A percentile compares a stretch with the other conserved stretches of the same genome.
Conservation (phyloP, 2,888 invertebrate genomes). For the Agrochola lota region DNA sequence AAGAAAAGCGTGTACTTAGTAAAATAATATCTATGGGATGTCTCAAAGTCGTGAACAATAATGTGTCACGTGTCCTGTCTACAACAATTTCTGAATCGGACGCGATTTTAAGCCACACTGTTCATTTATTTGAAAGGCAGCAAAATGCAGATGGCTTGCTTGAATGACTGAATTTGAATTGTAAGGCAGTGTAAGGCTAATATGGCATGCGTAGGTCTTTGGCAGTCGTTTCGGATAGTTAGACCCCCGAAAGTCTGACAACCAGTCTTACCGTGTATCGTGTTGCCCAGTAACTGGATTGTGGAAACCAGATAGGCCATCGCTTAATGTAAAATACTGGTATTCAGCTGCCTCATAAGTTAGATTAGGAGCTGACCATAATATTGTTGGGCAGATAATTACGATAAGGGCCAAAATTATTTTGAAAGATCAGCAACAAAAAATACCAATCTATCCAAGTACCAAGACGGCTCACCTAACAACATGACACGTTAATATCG, state of each 20-base stretch:
- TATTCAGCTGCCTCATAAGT: neutral
- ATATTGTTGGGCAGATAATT: neutral
- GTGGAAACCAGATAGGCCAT: too few relatives aligned
- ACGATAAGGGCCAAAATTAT: neutral
- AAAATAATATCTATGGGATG: too few relatives aligned
- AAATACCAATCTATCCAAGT: slow-evolving; percentile 62
- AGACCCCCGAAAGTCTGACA: neutral
- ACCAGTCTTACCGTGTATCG: neutral
- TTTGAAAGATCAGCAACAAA: neutral
- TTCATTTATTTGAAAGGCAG: neutral
- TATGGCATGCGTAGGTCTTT: neutral
- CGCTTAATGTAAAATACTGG: neutral
- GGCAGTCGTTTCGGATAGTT: too few relatives aligned
- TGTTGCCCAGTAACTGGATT: neutral
- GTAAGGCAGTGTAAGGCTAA: neutral
- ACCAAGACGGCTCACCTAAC: slow-evolving; percentile 72
- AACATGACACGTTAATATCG: slow-evolving; percentile 86
- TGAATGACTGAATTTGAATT: neutral
- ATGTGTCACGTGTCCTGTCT: too few relatives aligned
- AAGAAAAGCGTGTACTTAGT: neutral
- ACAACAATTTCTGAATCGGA: neutral
- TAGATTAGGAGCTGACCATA: neutral
- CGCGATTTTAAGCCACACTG: neutral
- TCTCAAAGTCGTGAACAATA: neutral
- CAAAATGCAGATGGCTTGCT: neutral